Percentiles rank a stretch among this genome's conserved stretches.
These are phyloP conservation scores for Philonicus albiceps DNA, from an alignment of 2,888 invertebrate genomes.

Conservation along the genomic window DNA sequence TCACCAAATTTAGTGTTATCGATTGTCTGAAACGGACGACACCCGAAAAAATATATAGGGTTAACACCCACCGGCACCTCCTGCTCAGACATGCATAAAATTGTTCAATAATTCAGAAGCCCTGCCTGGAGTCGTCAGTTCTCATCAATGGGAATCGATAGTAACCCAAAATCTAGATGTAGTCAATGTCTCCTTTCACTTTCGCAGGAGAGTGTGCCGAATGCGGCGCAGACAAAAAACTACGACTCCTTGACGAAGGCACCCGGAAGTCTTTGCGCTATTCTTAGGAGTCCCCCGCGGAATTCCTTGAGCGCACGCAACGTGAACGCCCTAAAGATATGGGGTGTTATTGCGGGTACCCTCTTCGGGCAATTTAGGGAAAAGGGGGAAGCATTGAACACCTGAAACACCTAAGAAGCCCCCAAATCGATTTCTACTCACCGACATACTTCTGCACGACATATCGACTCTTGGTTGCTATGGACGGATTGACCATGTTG, in stretches of 20 bases:
- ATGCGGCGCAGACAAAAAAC: not conserved
- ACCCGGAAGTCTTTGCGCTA: not conserved
- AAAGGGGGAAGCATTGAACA: not conserved
- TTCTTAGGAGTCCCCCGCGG: not conserved
- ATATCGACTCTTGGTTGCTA: slow-evolving; percentile 77
- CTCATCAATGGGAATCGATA: not conserved
- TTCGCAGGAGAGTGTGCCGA: not conserved
- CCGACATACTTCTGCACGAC: slow-evolving; percentile 97
- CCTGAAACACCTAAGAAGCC: not conserved
- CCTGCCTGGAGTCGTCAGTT: not conserved
- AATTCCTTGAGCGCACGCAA: slow-evolving; percentile 3
- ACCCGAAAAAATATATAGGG: not conserved
- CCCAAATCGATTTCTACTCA: slow-evolving; percentile 60
- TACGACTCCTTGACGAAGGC: not conserved
- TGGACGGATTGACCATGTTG: slow-evolving; percentile 73
- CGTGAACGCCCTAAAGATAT: not conserved
- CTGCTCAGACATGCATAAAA: not conserved
- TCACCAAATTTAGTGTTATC: not conserved
- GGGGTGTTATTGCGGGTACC: not conserved
- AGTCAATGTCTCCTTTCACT: slow-evolving; percentile 12
- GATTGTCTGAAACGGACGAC: not conserved
- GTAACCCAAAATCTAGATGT: not conserved
- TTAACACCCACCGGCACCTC: not conserved
- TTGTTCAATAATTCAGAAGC: not conserved
- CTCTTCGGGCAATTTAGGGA: not conserved